Percentiles rank a stretch among this genome's conserved stretches.
Evolutionary conservation across 1,140 invertebrate genomes (phyloP).

Genomic region (Diploscapter pachys): DNA sequence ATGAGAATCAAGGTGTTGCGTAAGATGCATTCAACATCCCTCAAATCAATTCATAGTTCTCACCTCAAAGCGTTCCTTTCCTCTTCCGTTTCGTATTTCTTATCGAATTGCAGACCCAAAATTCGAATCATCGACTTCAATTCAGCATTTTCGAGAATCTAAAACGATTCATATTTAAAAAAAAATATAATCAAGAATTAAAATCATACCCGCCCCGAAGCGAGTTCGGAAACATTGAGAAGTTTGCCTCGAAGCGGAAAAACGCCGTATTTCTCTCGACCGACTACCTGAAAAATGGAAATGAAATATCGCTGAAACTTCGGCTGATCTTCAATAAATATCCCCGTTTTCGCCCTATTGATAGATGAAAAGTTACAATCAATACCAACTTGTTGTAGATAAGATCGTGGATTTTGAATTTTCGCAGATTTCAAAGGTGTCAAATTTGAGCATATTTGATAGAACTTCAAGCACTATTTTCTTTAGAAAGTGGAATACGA

Average conservation of each 20-base stretch:
- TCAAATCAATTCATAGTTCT: conserved; percentile 98
- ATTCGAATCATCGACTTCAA: conserved; percentile 96
- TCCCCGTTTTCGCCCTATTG: too few species aligned
- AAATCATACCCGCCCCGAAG: conserved; percentile 74
- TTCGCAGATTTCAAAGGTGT: too few species aligned
- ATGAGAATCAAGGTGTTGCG: not conserved
- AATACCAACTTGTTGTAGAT: too few species aligned
- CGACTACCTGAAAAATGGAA: conserved; percentile 68
- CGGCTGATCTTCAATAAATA: too few species aligned
- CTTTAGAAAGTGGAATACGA: too few species aligned
- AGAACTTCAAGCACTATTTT: too few species aligned
- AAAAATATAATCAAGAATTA: conserved; percentile 1
- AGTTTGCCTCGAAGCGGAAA: conserved; percentile 95
- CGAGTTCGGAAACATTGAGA: conserved; percentile 91
- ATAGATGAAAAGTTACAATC: too few species aligned
- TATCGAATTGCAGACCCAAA: conserved; percentile 84
- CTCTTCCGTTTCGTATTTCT: conserved; percentile 87
- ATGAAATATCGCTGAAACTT: too few species aligned
- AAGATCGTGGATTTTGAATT: too few species aligned
- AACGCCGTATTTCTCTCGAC: conserved; percentile 89
- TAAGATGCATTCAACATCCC: conserved; percentile 73
- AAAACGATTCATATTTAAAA: conserved; percentile 33
- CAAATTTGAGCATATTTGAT: too few species aligned
- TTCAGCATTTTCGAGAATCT: conserved; percentile 93
- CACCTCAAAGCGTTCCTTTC: conserved; percentile 87